Base-by-base conservation (phyloP, 2,113 vertebrate genomes). In the Phoxinus phoxinus region DNA sequence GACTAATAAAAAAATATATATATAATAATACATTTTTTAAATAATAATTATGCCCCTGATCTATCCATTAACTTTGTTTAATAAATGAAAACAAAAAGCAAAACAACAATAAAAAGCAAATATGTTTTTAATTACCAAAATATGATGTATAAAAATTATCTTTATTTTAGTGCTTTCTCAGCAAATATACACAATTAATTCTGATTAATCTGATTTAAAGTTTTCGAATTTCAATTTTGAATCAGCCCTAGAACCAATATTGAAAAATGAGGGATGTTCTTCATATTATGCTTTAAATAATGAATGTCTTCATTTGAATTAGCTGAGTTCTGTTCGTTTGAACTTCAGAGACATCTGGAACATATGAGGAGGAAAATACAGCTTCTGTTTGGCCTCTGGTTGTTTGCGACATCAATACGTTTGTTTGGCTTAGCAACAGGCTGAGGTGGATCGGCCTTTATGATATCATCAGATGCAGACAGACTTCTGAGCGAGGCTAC, bases 391-490 rank as follows among this genome's bases (percentile, higher is more conserved):
- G 58, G 67, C 67, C 71, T 73, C 58, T 61, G 78, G 78, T 73
- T 72, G 84, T 61, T 56, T 59, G 84, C 2, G 53, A 85, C 65
- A 85, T 80, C 48, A 85, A 80, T 71, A 72, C 25, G 51, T 72
- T 37, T 46, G 77, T 67, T 67, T 83, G 30, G 63, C 32, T 78
- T 76, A 86, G 87, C 51, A 84, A 84, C 74, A 80, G 72, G 25
- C 46, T 44, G 80, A 65, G 75, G 74, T 72, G 73, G 30, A 86
- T 35, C 67, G 53, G 79, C 25, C 53, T 78, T 88, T 88, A 74
- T 61, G 75, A 86, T 86, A 88, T 88, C 79, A 88, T 86, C 84
- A 73, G 51, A 63, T 59, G 75, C 61, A 79, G 75, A 87, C 81
- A 56, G 61, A 30, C 86, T 79, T 87, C 65, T 79, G 67, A 87